These are phyloP conservation scores for Caerostris darwini DNA, from an alignment of 1,140 invertebrate genomes.

Conservation along the genomic window DNA sequence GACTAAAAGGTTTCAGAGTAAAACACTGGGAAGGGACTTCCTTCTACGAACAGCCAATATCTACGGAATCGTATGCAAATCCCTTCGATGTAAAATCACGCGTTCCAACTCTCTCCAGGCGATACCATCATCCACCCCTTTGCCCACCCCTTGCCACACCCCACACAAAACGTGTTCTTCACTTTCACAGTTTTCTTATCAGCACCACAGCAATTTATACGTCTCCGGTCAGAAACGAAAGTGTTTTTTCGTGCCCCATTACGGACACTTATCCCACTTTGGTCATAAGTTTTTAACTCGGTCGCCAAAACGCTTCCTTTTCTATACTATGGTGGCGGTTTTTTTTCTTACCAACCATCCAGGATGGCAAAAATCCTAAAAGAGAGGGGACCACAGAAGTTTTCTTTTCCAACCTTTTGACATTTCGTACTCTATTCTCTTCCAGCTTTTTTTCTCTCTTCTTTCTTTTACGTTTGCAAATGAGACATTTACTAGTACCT, in stretches of 20 bases:
- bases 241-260: slow-evolving; percentile 72
- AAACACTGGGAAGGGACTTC: neutral
- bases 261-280: slow-evolving; percentile 46
- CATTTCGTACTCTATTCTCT: slow-evolving; percentile 65
- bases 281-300: slow-evolving; percentile 70
- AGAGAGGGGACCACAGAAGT: slow-evolving; percentile 43
- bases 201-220: too few species aligned
- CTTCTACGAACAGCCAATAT: neutral
- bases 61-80: slow-evolving; percentile 25
- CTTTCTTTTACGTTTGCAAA: slow-evolving; percentile 39
- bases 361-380: neutral
- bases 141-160: neutral
- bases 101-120: too few species aligned
- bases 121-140: slow-evolving; percentile 20
- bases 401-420: slow-evolving; percentile 53
- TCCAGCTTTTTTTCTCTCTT: neutral
- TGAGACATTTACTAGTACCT: slow-evolving; percentile 59
- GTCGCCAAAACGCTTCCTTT: too few species aligned
- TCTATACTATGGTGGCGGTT: too few species aligned
- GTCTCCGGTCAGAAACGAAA: slow-evolving; percentile 56
- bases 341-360: too few species aligned
- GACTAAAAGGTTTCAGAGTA: neutral
- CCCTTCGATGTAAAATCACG: too few species aligned
- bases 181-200: too few species aligned
- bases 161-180: neutral